Evolutionary conservation across 2,113 vertebrate genomes (phyloP).

Genomic region (Rhineura floridana): DNA sequence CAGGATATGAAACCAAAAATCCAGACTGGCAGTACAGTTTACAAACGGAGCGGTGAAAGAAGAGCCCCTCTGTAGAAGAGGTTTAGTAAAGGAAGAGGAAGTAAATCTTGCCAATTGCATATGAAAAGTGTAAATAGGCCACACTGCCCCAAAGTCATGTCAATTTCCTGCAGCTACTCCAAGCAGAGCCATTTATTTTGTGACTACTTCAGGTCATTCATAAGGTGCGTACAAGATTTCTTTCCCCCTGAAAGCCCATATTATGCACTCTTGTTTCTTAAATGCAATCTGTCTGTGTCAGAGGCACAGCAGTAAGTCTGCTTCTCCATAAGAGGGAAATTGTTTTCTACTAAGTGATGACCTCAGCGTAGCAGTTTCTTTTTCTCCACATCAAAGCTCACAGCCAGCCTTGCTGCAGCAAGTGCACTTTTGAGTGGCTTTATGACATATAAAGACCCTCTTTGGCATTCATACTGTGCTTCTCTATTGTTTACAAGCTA

Average conservation of each 20-base stretch:
- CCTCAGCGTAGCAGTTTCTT: constrained; percentile 81
- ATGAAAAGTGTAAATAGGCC: constrained; percentile 49
- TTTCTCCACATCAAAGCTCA: constrained; percentile 80
- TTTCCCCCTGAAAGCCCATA: constrained; percentile 54
- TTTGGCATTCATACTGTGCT: constrained; percentile 78
- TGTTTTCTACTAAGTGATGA: constrained; percentile 84
- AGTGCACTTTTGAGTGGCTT: constrained; percentile 79
- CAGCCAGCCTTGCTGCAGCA: constrained; percentile 77
- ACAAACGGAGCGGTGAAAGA: constrained; percentile 36
- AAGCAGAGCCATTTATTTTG: constrained; percentile 55
- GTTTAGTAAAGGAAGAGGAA: constrained; percentile 49
- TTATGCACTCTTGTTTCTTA: constrained; percentile 68
- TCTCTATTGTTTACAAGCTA: constrained; percentile 78
- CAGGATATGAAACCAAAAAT: constrained; percentile 23
- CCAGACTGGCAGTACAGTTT: constrained; percentile 38
- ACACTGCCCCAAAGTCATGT: constrained; percentile 19
- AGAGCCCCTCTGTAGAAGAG: constrained; percentile 47
- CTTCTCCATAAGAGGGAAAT: constrained; percentile 81
- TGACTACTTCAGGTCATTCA: constrained; percentile 65
- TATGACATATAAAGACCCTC: constrained; percentile 79
- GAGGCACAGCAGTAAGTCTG: constrained; percentile 75
- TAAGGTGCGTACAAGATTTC: constrained; percentile 58
- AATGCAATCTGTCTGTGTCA: constrained; percentile 76
- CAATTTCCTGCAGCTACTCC: constrained; percentile 53
- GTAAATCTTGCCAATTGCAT: constrained; percentile 55